Percentiles rank a stretch among this genome's conserved stretches.
phyloP scores from a whole-genome alignment of 1,140 invertebrate species.

The Gryllus bimaculatus region DNA sequence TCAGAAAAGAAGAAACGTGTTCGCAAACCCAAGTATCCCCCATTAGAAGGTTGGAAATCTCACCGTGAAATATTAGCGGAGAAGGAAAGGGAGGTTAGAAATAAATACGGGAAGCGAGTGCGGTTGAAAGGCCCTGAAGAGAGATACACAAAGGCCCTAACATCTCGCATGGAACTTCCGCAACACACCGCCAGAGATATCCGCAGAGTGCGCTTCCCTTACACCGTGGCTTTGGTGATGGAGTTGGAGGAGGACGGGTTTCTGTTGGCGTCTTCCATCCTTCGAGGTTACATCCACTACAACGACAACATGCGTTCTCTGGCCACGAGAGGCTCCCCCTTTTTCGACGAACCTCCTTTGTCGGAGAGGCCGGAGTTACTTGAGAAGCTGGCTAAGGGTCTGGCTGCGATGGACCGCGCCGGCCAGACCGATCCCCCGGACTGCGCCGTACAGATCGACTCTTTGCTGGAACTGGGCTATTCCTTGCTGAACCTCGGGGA shows the following conservation, averaged over 20 bases:
- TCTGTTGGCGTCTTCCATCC: background rate
- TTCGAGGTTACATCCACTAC: background rate
- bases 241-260: background rate
- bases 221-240: background rate
- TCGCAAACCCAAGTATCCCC: too few relatives aligned
- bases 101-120: too few relatives aligned
- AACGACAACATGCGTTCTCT: background rate
- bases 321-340: background rate
- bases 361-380: background rate
- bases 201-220: background rate
- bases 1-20: too few relatives aligned
- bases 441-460: background rate
- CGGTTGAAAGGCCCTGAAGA: too few relatives aligned
- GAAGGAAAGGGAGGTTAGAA: too few relatives aligned
- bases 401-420: background rate
- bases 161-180: background rate
- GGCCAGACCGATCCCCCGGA: background rate
- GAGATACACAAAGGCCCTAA: background rate
- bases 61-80: too few relatives aligned
- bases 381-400: background rate
- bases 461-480: background rate
- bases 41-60: too few relatives aligned
- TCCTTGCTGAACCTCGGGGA: background rate
- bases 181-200: background rate
- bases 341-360: background rate